phyloP scores from a whole-genome alignment of 2,888 invertebrate species.

The Plusia festucae region DNA sequence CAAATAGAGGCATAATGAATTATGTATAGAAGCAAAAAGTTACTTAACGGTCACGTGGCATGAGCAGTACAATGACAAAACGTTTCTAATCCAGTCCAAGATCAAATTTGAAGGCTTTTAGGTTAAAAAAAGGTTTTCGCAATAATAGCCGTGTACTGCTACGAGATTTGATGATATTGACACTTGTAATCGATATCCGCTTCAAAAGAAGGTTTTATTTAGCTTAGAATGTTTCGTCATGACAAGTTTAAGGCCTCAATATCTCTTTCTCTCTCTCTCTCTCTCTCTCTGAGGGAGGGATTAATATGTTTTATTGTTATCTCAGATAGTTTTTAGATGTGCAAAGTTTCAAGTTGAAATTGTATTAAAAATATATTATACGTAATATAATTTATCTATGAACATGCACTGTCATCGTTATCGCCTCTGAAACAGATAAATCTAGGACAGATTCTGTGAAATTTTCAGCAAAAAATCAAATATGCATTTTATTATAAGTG shows the following conservation, averaged over 20 bases:
- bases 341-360: no score
- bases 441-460: neutral
- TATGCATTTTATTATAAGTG: slow-evolving; percentile 8
- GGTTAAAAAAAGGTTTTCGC: slow-evolving; percentile 46
- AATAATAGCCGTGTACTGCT: slow-evolving; percentile 37
- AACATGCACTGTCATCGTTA: no score
- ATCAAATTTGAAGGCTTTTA: slow-evolving; percentile 65
- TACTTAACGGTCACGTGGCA: slow-evolving; percentile 54
- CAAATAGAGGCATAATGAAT: slow-evolving; percentile 53
- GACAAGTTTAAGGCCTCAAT: neutral
- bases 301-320: no score
- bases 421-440: neutral
- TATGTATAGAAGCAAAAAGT: slow-evolving; percentile 58
- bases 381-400: no score
- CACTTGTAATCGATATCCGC: slow-evolving; percentile 46
- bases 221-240: slow-evolving; percentile 11
- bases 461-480: neutral
- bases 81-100: slow-evolving; percentile 68
- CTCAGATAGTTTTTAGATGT: no score
- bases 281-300: no score
- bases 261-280: no score
- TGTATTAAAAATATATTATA: no score
- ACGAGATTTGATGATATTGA: slow-evolving; percentile 26
- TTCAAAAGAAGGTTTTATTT: slow-evolving; percentile 42
- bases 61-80: slow-evolving; percentile 53